phyloP scores from a whole-genome alignment of 2,888 invertebrate species.

The Heliconius ismenius region DNA sequence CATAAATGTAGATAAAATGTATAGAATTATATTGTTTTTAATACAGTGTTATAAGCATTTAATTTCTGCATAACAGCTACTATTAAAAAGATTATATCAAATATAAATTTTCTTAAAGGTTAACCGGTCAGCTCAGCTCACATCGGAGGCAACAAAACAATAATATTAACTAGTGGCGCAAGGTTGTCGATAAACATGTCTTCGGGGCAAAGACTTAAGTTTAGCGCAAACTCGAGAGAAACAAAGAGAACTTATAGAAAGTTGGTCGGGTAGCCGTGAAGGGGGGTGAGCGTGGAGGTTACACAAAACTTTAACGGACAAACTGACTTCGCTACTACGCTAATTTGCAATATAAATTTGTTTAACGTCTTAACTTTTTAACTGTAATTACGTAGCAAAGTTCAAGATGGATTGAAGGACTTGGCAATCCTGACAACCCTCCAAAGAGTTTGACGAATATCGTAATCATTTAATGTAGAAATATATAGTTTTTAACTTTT shows the following conservation, averaged over 20 bases:
- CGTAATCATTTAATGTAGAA: slow-evolving; percentile 49
- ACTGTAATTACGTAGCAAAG: slow-evolving; percentile 77
- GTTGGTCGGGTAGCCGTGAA: slow-evolving; percentile 63
- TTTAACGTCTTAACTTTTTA: slow-evolving; percentile 81
- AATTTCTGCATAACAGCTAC: slow-evolving; percentile 5
- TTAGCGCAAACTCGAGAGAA: slow-evolving; percentile 64
- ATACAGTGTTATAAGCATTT: not conserved
- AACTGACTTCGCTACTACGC: slow-evolving; percentile 70
- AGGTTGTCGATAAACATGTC: slow-evolving; percentile 68
- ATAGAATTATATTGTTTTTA: not conserved
- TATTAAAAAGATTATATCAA: slow-evolving; percentile 18
- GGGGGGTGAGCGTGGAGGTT: slow-evolving; percentile 58
- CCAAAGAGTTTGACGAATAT: slow-evolving; percentile 61
- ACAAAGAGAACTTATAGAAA: slow-evolving; percentile 75
- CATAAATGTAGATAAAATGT: not conserved
- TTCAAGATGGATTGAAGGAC: slow-evolving; percentile 73
- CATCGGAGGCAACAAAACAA: slow-evolving; percentile 35
- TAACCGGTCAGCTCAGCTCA: slow-evolving; percentile 32
- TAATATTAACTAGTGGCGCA: slow-evolving; percentile 44
- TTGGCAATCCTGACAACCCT: slow-evolving; percentile 60
- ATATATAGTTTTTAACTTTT: not conserved
- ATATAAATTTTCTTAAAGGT: slow-evolving; percentile 30
- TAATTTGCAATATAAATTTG: slow-evolving; percentile 81
- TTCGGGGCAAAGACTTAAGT: slow-evolving; percentile 61
- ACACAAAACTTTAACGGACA: slow-evolving; percentile 74